Evolutionary conservation across 2,888 invertebrate genomes (phyloP), one percentile per base, ranked within the genome.

Genomic region (Lithophane ornitopus): DNA sequence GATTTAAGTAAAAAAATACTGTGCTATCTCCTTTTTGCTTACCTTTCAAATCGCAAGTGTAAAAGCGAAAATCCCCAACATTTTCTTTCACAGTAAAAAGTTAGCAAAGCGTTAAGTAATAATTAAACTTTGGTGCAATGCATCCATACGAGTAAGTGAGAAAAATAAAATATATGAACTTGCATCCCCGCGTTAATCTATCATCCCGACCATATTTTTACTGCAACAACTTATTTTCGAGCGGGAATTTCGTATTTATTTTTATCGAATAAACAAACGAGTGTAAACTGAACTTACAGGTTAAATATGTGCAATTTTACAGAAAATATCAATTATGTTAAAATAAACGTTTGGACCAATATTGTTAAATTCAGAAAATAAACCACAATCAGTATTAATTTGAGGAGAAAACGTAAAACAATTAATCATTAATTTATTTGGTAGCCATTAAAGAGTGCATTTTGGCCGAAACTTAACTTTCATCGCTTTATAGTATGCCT

Each of bases 101-200:
- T 54, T 62, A 61, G 28, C 41, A 19, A 49, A 68, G 54, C 62
- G 65, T 59, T 61, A 39, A 68, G n/a, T 46, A 62, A 3, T 14
- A 68, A 67, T 66, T 66, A 39, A 73, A 70, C 34, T 68, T 63
- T 49, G 58, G 74, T 82, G 84, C 69, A 59, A 79, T 56, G 46
- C 39, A 69, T 34, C 61, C 28, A 22, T 39, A 44, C 16, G 58
- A 71, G 59, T 39, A 44, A 68, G 44, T 44, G 52, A 34, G 62
- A 41, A 78, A 83, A 78, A 75, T 85, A 68, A 74, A 85, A 74
- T 78, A 62, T 70, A 69, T 71, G 73, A 71, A 78, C 56, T 70
- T 58, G 63, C 49, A 76, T 49, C 59, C 49, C 59, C 49, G 54
- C 28, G 26, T 67, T 78, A 74, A 84, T 81, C 70, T 78, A 68